Base-by-base conservation (phyloP, 2,113 vertebrate species). In the Plotosus lineatus region DNA sequence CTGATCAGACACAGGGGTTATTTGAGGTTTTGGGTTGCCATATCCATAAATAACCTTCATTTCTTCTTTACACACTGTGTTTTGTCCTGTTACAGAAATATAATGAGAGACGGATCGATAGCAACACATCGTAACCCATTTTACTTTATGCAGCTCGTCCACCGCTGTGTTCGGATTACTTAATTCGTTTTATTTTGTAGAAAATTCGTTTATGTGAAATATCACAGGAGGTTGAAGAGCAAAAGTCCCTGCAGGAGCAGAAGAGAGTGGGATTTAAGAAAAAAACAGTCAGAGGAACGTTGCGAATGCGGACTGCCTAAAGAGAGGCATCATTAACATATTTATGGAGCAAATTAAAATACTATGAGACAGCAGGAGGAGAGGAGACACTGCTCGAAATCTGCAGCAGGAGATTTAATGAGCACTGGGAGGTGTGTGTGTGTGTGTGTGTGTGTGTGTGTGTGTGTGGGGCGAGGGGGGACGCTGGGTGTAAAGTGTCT, bases 321-420 rank as follows among this genome's bases (percentile, higher is more conserved):
- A 46, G 26, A 48, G 68, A 71, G 68, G 44, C 42, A 48, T 71
- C 68, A 46, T 71, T 71, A 71, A 71, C 68, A 48, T 71, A 48
- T 71, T 71, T 48, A 71, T 71, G 44, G 68, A 71, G 44, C 68
- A 48, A 71, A 71, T 71, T 71, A 71, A 71, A 71, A 71, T 28
- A 31, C 42, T 71, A 48, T 71, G 26, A 71, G 48, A 19, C 68
- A 71, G 68, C 68, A 69, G 68, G 68, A 19, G 42, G 26, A 71
- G 68, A 48, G 3, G 26, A 71, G 19, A 31, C 68, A 2, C 42
- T 28, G 68, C 44, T 28, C 42, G 0, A 8, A 31, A 19, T 14
- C 68, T 71, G 44, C 42, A 71, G 68, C 68, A 69, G 44, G 68
- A n/a, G 68, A 4, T 71, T 71, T 71, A 28, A 46, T 71, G 68